Evolutionary conservation across 1,140 invertebrate species (phyloP).

Genomic region (Mesaphorura yosii): DNA sequence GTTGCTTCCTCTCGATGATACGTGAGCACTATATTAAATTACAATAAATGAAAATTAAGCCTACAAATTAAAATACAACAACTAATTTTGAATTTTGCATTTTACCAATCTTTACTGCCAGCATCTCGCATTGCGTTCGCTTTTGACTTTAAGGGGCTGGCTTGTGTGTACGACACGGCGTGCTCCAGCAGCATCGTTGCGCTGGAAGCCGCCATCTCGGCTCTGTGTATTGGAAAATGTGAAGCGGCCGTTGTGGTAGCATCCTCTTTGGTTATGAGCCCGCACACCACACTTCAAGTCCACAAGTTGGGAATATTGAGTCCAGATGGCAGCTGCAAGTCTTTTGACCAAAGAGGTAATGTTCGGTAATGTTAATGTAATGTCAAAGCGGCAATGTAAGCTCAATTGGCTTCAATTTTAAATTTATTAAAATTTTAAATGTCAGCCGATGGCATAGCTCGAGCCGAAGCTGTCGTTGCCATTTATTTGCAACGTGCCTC

Average conservation of each 20-base stretch:
- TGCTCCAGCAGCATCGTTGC: conserved; percentile 81
- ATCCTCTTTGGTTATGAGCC: conserved; percentile 69
- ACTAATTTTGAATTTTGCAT: no score
- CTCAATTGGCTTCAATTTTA: conserved; percentile 8
- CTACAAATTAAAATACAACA: no score
- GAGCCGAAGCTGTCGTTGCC: conserved; percentile 57
- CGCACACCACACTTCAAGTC: conserved; percentile 73
- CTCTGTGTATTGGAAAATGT: conserved; percentile 62
- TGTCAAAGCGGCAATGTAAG: neutral
- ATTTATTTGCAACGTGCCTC: conserved; percentile 70
- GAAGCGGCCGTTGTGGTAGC: conserved; percentile 81
- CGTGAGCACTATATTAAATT: no score
- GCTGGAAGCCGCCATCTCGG: conserved; percentile 64
- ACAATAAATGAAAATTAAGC: no score
- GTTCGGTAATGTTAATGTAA: conserved; percentile 30
- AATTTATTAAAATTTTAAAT: neutral
- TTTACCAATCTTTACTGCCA: no score
- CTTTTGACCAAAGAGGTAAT: conserved; percentile 56
- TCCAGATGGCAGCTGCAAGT: conserved; percentile 71
- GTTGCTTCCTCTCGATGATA: no score
- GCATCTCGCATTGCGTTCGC: neutral
- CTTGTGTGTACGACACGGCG: conserved; percentile 72
- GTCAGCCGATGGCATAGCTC: conserved; percentile 47
- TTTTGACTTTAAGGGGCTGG: conserved; percentile 48
- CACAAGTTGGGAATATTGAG: conserved; percentile 72